A percentile compares a stretch with the other conserved stretches of the same genome.
Conservation (phyloP, 2,888 invertebrate genomes). For the Thecocarcelia acutangulata region DNA sequence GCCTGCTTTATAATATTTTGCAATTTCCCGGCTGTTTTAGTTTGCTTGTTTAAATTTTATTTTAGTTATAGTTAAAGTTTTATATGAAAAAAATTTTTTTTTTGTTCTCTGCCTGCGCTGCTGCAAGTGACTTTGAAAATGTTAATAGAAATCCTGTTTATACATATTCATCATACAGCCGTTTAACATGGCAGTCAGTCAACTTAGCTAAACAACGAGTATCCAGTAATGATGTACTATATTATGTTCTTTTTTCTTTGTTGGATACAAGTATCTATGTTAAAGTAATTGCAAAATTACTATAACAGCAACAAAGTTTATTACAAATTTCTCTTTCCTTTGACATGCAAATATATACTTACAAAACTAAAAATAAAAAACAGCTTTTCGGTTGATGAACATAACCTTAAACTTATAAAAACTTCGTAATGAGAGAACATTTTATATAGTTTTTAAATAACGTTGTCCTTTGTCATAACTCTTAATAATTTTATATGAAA, state of each 20-base stretch:
- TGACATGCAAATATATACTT: slow-evolving; percentile 28
- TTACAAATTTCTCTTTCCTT: slow-evolving; percentile 53
- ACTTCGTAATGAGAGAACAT: too few species aligned
- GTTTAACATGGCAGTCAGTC: slow-evolving; percentile 28
- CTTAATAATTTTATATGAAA: too few species aligned
- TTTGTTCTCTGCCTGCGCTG: slow-evolving; percentile 20
- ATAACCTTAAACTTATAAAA: too few species aligned
- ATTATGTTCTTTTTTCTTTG: neutral
- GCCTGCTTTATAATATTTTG: slow-evolving; percentile 8
- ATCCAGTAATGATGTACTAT: neutral
- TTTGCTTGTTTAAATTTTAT: slow-evolving; percentile 23
- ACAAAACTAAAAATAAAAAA: too few species aligned
- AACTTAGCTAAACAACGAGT: neutral
- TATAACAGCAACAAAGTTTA: slow-evolving; percentile 31
- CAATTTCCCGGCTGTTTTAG: slow-evolving; percentile 26
- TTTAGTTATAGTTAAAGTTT: neutral
- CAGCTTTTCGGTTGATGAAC: too few species aligned
- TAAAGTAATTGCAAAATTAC: slow-evolving; percentile 46
- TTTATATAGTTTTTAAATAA: too few species aligned
- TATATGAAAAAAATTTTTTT: neutral
- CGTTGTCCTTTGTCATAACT: too few species aligned
- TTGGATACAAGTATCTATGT: neutral
- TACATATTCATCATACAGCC: slow-evolving; percentile 45
- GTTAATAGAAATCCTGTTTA: slow-evolving; percentile 64
- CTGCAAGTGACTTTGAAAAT: slow-evolving; percentile 67